Evolutionary conservation across 2,888 invertebrate genomes (phyloP).

Genomic region (Platycheirus albimanus): DNA sequence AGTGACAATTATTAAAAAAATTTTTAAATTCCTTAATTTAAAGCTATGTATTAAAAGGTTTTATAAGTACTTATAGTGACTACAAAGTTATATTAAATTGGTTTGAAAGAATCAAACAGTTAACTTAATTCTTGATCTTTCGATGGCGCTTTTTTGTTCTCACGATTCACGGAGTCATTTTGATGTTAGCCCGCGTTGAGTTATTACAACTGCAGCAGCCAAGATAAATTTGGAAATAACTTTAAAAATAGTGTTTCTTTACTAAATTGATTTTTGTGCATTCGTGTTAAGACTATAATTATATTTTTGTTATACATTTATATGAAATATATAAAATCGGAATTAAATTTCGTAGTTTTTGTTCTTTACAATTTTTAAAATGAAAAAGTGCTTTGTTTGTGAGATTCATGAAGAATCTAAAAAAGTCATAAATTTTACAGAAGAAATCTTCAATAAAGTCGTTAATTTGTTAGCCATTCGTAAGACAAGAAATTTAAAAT

Average conservation of each 20-base stretch:
- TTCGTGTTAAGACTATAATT: not conserved
- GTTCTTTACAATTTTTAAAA: not conserved
- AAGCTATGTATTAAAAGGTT: no score
- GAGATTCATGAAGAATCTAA: slow-evolving; percentile 1
- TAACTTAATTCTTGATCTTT: not conserved
- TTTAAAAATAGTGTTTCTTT: not conserved
- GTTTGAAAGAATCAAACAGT: not conserved
- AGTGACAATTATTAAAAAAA: no score
- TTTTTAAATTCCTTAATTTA: no score
- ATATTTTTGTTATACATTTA: not conserved
- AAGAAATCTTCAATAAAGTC: not conserved
- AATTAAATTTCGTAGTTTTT: not conserved
- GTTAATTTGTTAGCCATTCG: not conserved
- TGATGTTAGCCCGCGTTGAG: not conserved
- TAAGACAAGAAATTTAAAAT: slow-evolving; percentile 2
- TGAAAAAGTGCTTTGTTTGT: slow-evolving; percentile 5
- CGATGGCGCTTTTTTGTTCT: not conserved
- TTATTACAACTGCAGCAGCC: not conserved
- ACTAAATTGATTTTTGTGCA: not conserved
- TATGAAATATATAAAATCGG: not conserved
- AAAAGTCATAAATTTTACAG: not conserved
- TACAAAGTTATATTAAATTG: not conserved
- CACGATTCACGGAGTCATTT: not conserved
- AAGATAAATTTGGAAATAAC: not conserved
- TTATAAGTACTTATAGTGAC: not conserved